Conservation (phyloP, 2,797 vertebrate species). For the Oryzias sinensis region DNA sequence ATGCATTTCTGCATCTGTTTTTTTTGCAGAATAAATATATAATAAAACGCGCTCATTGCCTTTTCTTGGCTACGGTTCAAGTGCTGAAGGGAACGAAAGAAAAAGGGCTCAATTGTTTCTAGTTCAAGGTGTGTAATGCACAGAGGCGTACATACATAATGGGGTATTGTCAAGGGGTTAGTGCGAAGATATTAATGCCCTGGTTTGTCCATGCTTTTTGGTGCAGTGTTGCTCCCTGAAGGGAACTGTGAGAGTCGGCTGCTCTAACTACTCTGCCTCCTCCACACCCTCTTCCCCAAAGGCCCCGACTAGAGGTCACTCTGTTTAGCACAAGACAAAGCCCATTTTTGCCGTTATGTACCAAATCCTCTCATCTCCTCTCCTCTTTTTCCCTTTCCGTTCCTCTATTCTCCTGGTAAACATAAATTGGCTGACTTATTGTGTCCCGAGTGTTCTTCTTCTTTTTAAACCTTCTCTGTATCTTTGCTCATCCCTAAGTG, state of each 20-base stretch:
- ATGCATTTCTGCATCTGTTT: constrained; percentile 10
- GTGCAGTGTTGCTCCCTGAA: constrained; percentile 77
- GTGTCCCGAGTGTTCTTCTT: constrained; percentile 57
- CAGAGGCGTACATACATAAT: constrained; percentile 79
- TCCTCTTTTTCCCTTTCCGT: constrained; percentile 1
- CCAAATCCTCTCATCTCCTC: constrained; percentile 39
- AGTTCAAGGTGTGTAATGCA: constrained; percentile 80
- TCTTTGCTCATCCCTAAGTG: constrained; percentile 66
- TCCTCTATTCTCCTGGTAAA: constrained; percentile 46
- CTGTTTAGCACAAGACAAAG: constrained; percentile 73
- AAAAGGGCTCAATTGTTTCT: constrained; percentile 75
- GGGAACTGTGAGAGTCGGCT: constrained; percentile 70
- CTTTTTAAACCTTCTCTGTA: constrained; percentile 64
- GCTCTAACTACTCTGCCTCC: constrained; percentile 72
- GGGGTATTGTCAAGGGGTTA: constrained; percentile 78
- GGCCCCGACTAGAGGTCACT: constrained; percentile 77
- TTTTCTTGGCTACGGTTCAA: constrained; percentile 75
- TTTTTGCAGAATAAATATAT: constrained; percentile 57
- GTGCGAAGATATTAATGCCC: constrained; percentile 79
- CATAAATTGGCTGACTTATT: constrained; percentile 53
- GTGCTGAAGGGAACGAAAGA: constrained; percentile 72
- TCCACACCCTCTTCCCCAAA: constrained; percentile 56
- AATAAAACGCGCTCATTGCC: constrained; percentile 61
- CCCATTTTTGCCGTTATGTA: constrained; percentile 61
- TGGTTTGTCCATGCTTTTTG: constrained; percentile 74